Percentiles rank a stretch among this genome's conserved stretches.
phyloP scores from a whole-genome alignment of 2,888 invertebrate species.

The Zonitis immaculata region DNA sequence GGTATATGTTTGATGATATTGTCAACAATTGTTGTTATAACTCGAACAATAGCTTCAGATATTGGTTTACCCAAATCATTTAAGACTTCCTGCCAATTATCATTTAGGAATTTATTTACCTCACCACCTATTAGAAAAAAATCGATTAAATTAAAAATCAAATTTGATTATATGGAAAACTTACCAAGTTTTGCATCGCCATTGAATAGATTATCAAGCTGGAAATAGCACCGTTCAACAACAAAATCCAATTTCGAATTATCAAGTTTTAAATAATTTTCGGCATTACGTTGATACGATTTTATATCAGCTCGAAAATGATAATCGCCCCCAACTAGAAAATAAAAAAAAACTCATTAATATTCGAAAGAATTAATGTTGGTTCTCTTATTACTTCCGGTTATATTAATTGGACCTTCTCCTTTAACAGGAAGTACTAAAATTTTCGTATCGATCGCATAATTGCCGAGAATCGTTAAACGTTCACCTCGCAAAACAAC shows the following conservation, averaged over 20 bases:
- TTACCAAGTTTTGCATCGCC: constrained; percentile 31
- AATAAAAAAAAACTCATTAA: no score
- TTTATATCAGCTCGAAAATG: constrained; percentile 1
- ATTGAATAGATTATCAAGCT: constrained; percentile 32
- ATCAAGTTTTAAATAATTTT: constrained; percentile 2
- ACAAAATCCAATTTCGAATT: constrained; percentile 20
- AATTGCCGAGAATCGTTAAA: constrained; percentile 29
- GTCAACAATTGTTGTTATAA: constrained; percentile 21
- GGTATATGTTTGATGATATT: constrained; percentile 18
- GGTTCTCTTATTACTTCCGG: constrained; percentile 29
- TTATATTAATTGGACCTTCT: constrained; percentile 37
- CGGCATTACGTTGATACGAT: background rate
- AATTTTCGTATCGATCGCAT: constrained; percentile 35
- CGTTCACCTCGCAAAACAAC: constrained; percentile 19
- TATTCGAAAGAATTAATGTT: background rate
- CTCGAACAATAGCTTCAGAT: constrained; percentile 30
- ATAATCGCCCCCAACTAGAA: constrained; percentile 23
- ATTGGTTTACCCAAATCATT: constrained; percentile 43
- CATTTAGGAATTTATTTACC: constrained; percentile 47
- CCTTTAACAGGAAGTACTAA: constrained; percentile 37
- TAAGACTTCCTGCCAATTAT: constrained; percentile 45
- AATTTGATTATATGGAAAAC: constrained; percentile 2
- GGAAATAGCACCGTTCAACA: constrained; percentile 25
- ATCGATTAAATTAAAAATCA: background rate
- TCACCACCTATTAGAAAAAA: constrained; percentile 41